Conservation (phyloP, 2,888 invertebrate species). For the Mechanitis messenoides region DNA sequence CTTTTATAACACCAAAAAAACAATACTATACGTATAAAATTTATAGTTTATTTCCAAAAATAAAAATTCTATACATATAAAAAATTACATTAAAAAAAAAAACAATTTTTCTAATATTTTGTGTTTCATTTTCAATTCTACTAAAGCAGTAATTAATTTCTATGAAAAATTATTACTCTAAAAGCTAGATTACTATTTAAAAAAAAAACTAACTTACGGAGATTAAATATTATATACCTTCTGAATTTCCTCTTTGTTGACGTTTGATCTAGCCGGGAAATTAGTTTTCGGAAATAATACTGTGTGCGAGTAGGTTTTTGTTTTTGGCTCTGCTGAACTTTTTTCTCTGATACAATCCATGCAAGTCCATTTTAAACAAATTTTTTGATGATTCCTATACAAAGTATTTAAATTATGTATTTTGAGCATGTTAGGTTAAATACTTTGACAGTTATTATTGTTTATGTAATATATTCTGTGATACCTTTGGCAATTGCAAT, state of each 20-base stretch:
- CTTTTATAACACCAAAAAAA: too few relatives aligned
- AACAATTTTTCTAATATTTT: too few relatives aligned
- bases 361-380: constrained; percentile 44
- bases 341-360: constrained; percentile 42
- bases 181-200: too few relatives aligned
- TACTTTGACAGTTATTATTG: constrained; percentile 14
- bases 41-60: too few relatives aligned
- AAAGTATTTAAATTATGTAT: constrained; percentile 42
- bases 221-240: constrained; percentile 43
- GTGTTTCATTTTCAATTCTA: too few relatives aligned
- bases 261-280: constrained; percentile 56
- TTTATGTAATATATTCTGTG: constrained; percentile 2
- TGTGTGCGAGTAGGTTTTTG: constrained; percentile 65
- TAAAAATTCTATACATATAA: too few relatives aligned
- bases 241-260: constrained; percentile 58
- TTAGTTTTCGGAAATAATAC: constrained; percentile 63
- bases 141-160: too few relatives aligned
- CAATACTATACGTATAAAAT: too few relatives aligned
- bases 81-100: too few relatives aligned
- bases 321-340: constrained; percentile 55
- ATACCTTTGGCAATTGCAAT: too few relatives aligned
- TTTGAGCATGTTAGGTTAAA: constrained; percentile 56
- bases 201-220: too few relatives aligned
- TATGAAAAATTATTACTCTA: too few relatives aligned
- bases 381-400: constrained; percentile 42